These are phyloP conservation scores for Leistus spinibarbis DNA, from an alignment of 2,888 invertebrate species.

Conservation along the genomic window DNA sequence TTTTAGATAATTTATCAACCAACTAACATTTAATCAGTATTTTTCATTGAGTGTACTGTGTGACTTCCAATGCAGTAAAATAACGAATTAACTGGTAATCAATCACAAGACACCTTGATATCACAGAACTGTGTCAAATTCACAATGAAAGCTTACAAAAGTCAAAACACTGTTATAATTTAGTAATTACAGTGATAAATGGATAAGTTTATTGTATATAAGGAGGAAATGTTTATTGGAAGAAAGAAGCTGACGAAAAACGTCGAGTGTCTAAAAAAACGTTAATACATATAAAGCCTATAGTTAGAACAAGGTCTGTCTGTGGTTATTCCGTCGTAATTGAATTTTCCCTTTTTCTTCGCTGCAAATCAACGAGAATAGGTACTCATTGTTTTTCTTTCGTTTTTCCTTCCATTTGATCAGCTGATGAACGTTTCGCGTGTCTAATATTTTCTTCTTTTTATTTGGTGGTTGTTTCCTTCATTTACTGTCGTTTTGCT, in stretches of 20 bases:
- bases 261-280: neutral
- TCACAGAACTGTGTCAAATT: too few relatives aligned
- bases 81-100: too few relatives aligned
- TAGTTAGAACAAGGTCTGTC: conserved; percentile 29
- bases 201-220: neutral
- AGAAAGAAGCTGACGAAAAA: neutral
- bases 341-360: conserved; percentile 28
- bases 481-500: conserved; percentile 20
- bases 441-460: conserved; percentile 30
- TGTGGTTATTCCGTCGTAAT: conserved; percentile 13
- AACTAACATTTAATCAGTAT: too few relatives aligned
- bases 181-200: neutral
- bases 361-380: conserved; percentile 32
- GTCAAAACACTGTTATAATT: neutral
- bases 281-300: neutral
- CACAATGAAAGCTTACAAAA: neutral
- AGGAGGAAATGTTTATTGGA: neutral
- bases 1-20: too few relatives aligned
- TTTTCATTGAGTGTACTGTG: too few relatives aligned
- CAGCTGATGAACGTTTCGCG: conserved; percentile 38
- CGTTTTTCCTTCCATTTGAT: conserved; percentile 32
- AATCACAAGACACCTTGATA: too few relatives aligned
- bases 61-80: too few relatives aligned
- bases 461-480: conserved; percentile 20
- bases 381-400: conserved; percentile 16